phyloP scores from a whole-genome alignment of 2,113 vertebrate species.

The Plotosus lineatus region DNA sequence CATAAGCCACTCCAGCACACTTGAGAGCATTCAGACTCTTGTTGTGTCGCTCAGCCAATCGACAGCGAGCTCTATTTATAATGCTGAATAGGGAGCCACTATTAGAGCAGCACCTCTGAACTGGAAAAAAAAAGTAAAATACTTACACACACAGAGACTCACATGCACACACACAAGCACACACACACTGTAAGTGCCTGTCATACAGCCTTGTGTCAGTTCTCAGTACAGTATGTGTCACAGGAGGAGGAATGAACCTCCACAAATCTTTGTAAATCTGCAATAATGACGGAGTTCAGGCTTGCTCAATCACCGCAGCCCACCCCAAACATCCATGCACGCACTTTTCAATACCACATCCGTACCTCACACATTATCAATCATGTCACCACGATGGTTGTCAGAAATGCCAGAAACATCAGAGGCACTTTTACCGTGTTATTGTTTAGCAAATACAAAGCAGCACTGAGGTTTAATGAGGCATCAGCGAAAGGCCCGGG shows the following conservation, averaged over 20 bases:
- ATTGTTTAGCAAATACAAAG: slow-evolving; percentile 56
- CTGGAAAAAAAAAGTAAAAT: slow-evolving; percentile 21
- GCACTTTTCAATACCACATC: slow-evolving; percentile 62
- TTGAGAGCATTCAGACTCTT: slow-evolving; percentile 64
- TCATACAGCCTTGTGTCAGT: slow-evolving; percentile 26
- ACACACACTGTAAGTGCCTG: slow-evolving; percentile 7
- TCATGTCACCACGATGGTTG: slow-evolving; percentile 58
- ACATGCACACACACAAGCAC: slow-evolving; percentile 32
- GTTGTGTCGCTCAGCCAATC: slow-evolving; percentile 68
- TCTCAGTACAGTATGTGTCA: slow-evolving; percentile 76
- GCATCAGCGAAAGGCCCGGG: not conserved
- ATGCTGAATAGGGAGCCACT: slow-evolving; percentile 61
- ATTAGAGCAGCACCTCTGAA: slow-evolving; percentile 53
- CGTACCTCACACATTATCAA: slow-evolving; percentile 64
- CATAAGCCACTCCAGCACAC: slow-evolving; percentile 56
- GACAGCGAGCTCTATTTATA: slow-evolving; percentile 67
- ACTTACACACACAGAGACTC: slow-evolving; percentile 57
- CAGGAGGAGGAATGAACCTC: slow-evolving; percentile 41
- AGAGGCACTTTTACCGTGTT: slow-evolving; percentile 49
- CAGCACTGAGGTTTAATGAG: slow-evolving; percentile 41
- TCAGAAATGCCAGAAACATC: slow-evolving; percentile 56
- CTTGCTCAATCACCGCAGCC: slow-evolving; percentile 75
- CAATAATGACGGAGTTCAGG: slow-evolving; percentile 91
- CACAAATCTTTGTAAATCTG: slow-evolving; percentile 69
- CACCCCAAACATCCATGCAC: slow-evolving; percentile 59